Evolutionary conservation across 2,113 vertebrate species (phyloP).

Genomic region (Pagrus major): DNA sequence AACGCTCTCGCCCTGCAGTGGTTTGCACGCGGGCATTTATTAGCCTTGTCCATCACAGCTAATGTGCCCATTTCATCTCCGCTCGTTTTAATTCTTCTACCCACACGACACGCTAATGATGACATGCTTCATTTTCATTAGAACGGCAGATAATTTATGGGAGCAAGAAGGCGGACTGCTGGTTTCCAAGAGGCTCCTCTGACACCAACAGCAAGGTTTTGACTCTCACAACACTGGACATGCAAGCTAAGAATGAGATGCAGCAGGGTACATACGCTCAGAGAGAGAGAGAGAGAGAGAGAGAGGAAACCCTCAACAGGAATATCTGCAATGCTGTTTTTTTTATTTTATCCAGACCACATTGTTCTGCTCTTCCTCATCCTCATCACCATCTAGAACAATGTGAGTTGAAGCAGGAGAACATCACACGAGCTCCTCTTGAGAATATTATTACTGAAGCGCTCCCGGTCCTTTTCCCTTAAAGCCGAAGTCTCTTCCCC

Average conservation of each 20-base stretch:
- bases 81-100: slow-evolving; percentile 14
- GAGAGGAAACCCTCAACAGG: background rate
- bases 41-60: slow-evolving; percentile 7
- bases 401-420: slow-evolving; percentile 33
- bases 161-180: background rate
- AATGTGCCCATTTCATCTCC: slow-evolving; percentile 10
- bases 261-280: background rate
- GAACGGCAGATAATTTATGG: slow-evolving; percentile 18
- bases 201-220: slow-evolving; percentile 18
- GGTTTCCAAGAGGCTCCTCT: background rate
- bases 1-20: background rate
- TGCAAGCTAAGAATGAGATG: slow-evolving; percentile 10
- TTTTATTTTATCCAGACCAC: too few species aligned
- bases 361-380: slow-evolving; percentile 18
- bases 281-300: background rate
- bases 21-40: background rate
- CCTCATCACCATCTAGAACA: slow-evolving; percentile 30
- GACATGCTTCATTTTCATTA: slow-evolving; percentile 26
- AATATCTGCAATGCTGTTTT: background rate
- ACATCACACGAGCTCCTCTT: slow-evolving; percentile 21
- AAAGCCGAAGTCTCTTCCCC: slow-evolving; percentile 17
- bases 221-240: background rate
- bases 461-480: background rate
- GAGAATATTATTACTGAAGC: slow-evolving; percentile 22
- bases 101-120: slow-evolving; percentile 19